Conservation (phyloP, 2,113 vertebrate species). For the Sitta europaea region DNA sequence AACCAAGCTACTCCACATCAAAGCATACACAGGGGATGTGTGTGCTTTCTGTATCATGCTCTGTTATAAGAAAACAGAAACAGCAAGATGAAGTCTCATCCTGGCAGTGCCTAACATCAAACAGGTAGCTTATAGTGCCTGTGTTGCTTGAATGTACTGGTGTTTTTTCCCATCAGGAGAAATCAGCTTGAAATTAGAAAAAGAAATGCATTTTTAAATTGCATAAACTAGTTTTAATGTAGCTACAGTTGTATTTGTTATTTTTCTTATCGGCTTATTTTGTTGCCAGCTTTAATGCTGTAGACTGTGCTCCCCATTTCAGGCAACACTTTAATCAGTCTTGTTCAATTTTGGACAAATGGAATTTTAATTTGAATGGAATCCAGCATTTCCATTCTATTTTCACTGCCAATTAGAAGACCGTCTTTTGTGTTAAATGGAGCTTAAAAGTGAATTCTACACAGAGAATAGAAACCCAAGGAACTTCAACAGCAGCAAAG, state of each 20-base stretch:
- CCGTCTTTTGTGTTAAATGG: background rate
- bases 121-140: background rate
- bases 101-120: background rate
- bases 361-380: background rate
- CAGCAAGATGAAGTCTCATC: background rate
- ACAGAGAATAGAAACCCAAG: background rate
- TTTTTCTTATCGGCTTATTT: background rate
- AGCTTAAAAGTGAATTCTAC: background rate
- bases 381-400: background rate
- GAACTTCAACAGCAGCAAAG: background rate
- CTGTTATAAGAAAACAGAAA: background rate
- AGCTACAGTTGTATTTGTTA: background rate
- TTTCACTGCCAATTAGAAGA: background rate
- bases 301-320: background rate
- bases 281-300: background rate
- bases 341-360: background rate
- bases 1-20: background rate
- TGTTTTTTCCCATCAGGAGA: background rate
- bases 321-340: background rate
- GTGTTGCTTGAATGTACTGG: background rate
- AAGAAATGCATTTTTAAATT: background rate
- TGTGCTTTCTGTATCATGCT: background rate
- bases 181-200: background rate
- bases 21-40: background rate
- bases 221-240: background rate